Evolutionary conservation across 2,888 invertebrate species (phyloP).

Genomic region (Gari tellinella): DNA sequence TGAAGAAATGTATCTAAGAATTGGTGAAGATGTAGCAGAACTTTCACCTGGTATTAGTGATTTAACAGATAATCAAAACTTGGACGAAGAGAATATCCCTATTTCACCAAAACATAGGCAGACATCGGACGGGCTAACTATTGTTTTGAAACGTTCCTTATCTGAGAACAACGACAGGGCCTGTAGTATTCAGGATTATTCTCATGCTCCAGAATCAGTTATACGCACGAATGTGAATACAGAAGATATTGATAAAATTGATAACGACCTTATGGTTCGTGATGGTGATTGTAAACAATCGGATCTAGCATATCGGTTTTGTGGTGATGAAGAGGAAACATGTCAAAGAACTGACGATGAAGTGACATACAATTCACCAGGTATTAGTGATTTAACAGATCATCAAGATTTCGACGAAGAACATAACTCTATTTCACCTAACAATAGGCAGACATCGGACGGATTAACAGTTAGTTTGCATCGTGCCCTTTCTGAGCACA

Average conservation of each 20-base stretch:
- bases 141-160: slow-evolving; percentile 56
- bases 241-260: too few relatives aligned
- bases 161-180: too few relatives aligned
- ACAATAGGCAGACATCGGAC: slow-evolving; percentile 37
- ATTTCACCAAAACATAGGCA: slow-evolving; percentile 40
- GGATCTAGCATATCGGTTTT: too few relatives aligned
- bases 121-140: slow-evolving; percentile 50
- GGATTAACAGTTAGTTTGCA: slow-evolving; percentile 55
- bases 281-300: too few relatives aligned
- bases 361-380: slow-evolving; percentile 12
- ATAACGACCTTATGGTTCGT: too few relatives aligned
- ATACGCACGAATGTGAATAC: too few relatives aligned
- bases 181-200: too few relatives aligned
- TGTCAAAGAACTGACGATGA: not conserved
- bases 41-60: too few relatives aligned
- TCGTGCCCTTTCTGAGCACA: slow-evolving; percentile 61
- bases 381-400: slow-evolving; percentile 36
- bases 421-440: slow-evolving; percentile 37
- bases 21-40: too few relatives aligned
- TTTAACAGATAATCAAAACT: too few relatives aligned
- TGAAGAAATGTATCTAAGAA: too few relatives aligned
- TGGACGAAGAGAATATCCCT: slow-evolving; percentile 27
- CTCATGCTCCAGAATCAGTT: too few relatives aligned
- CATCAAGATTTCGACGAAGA: slow-evolving; percentile 25
- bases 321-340: not conserved